phyloP scores from a whole-genome alignment of 2,797 vertebrate genomes.

The Eutrigla gurnardus region DNA sequence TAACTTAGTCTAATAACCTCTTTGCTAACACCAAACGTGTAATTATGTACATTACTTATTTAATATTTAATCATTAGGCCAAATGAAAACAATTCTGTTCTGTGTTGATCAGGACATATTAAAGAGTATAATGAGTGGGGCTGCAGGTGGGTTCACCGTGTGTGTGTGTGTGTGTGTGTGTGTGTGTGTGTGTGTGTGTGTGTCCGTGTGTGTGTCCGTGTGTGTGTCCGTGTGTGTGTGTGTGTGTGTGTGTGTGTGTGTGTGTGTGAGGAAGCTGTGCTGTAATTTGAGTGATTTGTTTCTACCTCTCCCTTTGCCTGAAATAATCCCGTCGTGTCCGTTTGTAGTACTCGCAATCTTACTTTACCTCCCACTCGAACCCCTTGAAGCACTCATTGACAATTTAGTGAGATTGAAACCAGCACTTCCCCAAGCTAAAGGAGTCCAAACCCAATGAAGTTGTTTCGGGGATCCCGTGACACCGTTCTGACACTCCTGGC shows the following conservation, averaged over 20 bases:
- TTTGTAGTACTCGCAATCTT: conserved; percentile 17
- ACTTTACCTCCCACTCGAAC: conserved; percentile 19
- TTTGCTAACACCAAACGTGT: conserved; percentile 72
- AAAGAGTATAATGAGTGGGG: conserved; percentile 64
- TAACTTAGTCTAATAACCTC: conserved; percentile 69
- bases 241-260: not conserved
- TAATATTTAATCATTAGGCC: conserved; percentile 81
- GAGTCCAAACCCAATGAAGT: conserved; percentile 57
- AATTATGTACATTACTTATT: conserved; percentile 74
- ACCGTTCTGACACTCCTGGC: conserved; percentile 68
- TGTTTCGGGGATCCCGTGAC: conserved; percentile 64
- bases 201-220: no score
- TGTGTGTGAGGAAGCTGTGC: conserved; percentile 10
- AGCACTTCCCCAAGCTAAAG: conserved; percentile 25
- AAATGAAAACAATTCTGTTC: conserved; percentile 75
- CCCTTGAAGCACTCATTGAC: conserved; percentile 31
- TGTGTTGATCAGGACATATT: conserved; percentile 66
- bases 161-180: conserved; percentile 49
- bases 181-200: not conserved
- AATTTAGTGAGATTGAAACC: conserved; percentile 41
- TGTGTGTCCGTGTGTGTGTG: not conserved
- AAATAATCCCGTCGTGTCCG: conserved; percentile 14
- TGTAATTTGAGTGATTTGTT: conserved; percentile 41
- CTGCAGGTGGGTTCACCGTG: conserved; percentile 53
- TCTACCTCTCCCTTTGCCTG: conserved; percentile 6